Conservation (phyloP, 2,113 vertebrate genomes). For the Clarias gariepinus region DNA sequence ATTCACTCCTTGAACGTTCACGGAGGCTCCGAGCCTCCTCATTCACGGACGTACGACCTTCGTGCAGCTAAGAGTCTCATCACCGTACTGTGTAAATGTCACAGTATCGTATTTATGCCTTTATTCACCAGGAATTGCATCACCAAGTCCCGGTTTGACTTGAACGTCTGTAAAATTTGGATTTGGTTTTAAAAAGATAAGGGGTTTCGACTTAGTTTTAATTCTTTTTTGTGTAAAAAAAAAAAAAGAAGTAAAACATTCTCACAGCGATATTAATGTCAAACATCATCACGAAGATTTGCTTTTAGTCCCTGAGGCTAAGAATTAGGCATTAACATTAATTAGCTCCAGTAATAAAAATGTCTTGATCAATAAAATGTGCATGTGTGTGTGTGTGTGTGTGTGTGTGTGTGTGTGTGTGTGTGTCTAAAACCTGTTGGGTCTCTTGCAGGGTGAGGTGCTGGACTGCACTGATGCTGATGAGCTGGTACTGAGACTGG, state of each 20-base stretch:
- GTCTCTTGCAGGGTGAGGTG: constrained; percentile 89
- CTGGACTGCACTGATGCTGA: constrained; percentile 85
- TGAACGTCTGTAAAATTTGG: too few species aligned
- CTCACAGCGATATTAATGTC: neutral
- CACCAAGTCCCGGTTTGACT: too few species aligned
- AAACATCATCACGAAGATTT: neutral
- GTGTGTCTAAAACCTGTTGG: constrained; percentile 78
- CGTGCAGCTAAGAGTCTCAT: too few species aligned
- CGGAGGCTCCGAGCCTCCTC: too few species aligned
- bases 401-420: neutral
- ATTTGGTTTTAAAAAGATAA: neutral
- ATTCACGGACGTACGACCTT: too few species aligned
- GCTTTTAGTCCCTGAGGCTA: neutral
- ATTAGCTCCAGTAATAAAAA: neutral
- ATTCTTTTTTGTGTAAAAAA: too few species aligned
- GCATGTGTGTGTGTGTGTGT: neutral
- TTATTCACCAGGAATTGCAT: too few species aligned
- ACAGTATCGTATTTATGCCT: too few species aligned
- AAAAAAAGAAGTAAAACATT: neutral
- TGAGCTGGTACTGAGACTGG: constrained; percentile 92
- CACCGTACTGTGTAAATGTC: too few species aligned
- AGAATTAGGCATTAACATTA: neutral
- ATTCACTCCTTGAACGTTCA: too few species aligned
- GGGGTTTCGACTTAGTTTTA: neutral
- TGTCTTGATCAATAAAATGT: neutral